These are phyloP conservation scores for Drosophila prostipennis DNA, from an alignment of 2,888 invertebrate species.

Conservation along the genomic window DNA sequence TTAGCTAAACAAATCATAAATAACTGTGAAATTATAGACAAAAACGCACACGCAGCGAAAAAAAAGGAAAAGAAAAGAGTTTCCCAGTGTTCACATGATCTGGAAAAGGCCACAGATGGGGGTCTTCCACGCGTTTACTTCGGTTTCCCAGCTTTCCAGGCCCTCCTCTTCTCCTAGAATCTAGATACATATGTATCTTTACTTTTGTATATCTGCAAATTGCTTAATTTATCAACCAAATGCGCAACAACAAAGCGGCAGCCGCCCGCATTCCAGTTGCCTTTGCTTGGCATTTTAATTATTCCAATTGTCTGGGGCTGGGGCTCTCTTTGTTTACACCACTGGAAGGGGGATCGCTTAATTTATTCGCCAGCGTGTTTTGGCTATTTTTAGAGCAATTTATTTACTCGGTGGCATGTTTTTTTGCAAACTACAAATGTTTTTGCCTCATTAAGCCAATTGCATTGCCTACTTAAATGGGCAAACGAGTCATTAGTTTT, in stretches of 20 bases:
- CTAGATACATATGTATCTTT: background rate
- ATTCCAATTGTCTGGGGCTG: constrained; percentile 69
- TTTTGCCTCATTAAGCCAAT: constrained; percentile 51
- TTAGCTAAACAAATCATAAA: constrained; percentile 72
- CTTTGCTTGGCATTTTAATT: constrained; percentile 70
- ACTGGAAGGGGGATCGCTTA: constrained; percentile 44
- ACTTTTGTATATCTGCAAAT: constrained; percentile 48
- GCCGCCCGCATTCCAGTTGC: constrained; percentile 65
- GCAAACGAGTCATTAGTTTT: constrained; percentile 41
- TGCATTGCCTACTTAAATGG: constrained; percentile 68
- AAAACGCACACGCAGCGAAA: constrained; percentile 14
- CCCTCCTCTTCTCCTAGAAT: too few relatives aligned
- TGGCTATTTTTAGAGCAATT: constrained; percentile 63
- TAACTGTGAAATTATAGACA: constrained; percentile 57
- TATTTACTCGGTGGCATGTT: constrained; percentile 52
- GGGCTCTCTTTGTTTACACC: constrained; percentile 63
- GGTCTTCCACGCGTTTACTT: constrained; percentile 48
- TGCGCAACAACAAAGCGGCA: constrained; percentile 34
- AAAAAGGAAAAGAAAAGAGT: constrained; percentile 8
- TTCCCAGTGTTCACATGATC: constrained; percentile 21
- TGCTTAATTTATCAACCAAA: constrained; percentile 66
- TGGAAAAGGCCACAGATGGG: constrained; percentile 51
- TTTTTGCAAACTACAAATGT: constrained; percentile 26
- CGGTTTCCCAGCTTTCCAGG: background rate
- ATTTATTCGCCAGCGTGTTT: constrained; percentile 63